Base-by-base conservation (phyloP, 2,797 vertebrate genomes). In the Melopsittacus undulatus region DNA sequence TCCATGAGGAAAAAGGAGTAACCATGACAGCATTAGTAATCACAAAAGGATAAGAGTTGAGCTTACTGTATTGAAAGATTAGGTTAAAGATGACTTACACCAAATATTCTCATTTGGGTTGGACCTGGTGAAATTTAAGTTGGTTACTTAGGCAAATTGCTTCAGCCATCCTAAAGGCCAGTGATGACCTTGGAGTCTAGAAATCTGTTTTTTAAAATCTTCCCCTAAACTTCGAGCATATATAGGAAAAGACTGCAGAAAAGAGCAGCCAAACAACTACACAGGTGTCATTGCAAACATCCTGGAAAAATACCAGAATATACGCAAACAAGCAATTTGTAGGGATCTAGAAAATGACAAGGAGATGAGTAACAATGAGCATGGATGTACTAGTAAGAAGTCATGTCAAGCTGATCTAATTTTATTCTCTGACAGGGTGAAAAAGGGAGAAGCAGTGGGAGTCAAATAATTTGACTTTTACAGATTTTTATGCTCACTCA, bases 351-450 rank as follows among this genome's bases (percentile, higher is more conserved):
- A 49, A 92, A 83, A 88, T 87, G 9, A 80, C 56, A 76, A 85
- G 51, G 40, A 80, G 23, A 52, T 91, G 87, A 89, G 57, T 88
- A 94, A 88, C 19, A 68, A 7, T 18, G 17, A 64, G 14, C 67
- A 49, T 49, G 51, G 27, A 80, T 80, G 36, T 85, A 51, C 70
- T 26, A 67, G 49, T 40, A 83, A 32, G 42, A 82, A 76, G n/a
- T 52, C 26, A 26, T 30, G 42, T 80, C 76, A 91, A 85, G 49
- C 38, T 80, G 52, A 90, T 94, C 70, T 89, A 36, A 83, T 91
- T 90, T 95, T 91, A 42, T 87, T 83, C 68, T 67, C 52, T 83
- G 85, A 86, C 42, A 90, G 21, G 20, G 11, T 91, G 73, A 95
- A 80, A 72, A 90, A 90, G 32, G 21, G 13, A 80, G 36, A 92